phyloP scores from a whole-genome alignment of 2,888 invertebrate species.

The Xestoiulus laeticollis region DNA sequence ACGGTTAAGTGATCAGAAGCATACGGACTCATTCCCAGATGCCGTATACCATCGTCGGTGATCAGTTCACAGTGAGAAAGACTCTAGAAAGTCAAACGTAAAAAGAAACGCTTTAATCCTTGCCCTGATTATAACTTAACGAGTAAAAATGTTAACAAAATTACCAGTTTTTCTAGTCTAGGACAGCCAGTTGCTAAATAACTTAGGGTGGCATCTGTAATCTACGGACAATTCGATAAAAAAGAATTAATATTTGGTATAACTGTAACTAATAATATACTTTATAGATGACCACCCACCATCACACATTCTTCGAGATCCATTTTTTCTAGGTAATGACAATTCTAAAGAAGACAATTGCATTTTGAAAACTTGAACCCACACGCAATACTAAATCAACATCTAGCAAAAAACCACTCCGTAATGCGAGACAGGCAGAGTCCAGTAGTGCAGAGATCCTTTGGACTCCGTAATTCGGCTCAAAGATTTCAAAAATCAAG shows the following conservation, averaged over 20 bases:
- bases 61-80: slow-evolving; percentile 98
- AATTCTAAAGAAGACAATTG: slow-evolving; percentile 73
- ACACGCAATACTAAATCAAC: no score
- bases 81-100: slow-evolving; percentile 72
- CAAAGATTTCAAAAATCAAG: no score
- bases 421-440: neutral
- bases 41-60: slow-evolving; percentile 97
- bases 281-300: slow-evolving; percentile 58
- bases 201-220: slow-evolving; percentile 93
- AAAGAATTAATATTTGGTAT: neutral
- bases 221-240: slow-evolving; percentile 65
- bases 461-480: no score
- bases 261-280: neutral
- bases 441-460: no score
- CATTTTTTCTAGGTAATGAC: slow-evolving; percentile 93
- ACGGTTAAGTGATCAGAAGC: slow-evolving; percentile 93
- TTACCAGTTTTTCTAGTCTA: slow-evolving; percentile 90
- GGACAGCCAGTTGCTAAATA: slow-evolving; percentile 96
- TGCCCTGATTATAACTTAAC: no score
- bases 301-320: slow-evolving; percentile 97
- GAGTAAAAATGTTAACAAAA: neutral
- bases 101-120: neutral
- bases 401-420: no score
- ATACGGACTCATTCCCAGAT: slow-evolving; percentile 90
- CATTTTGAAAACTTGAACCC: neutral